A percentile compares a stretch with the other conserved stretches of the same genome.
phyloP scores from a whole-genome alignment of 2,888 invertebrate species.

The Drosophila pegasa region DNA sequence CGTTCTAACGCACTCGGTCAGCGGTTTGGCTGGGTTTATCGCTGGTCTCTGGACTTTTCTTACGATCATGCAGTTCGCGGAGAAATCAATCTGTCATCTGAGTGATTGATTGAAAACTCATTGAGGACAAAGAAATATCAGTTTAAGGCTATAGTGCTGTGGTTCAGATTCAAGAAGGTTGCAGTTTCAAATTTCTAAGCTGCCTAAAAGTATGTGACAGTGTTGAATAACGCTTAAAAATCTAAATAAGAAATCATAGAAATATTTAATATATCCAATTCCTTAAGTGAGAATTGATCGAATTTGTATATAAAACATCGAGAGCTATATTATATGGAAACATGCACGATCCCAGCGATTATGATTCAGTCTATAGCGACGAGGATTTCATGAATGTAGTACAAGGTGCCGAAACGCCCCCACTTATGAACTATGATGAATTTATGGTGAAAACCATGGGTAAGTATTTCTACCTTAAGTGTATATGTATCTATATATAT shows the following conservation, averaged over 20 bases:
- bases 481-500: slow-evolving; percentile 3
- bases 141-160: slow-evolving; percentile 3
- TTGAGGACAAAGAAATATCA: slow-evolving; percentile 3
- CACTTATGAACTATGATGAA: slow-evolving; percentile 68
- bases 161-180: background rate
- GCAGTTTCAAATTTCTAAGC: background rate
- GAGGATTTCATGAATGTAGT: slow-evolving; percentile 59
- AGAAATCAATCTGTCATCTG: background rate
- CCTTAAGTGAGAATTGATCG: background rate
- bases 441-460: slow-evolving; percentile 69
- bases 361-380: slow-evolving; percentile 71
- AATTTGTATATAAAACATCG: background rate
- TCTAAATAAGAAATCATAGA: background rate
- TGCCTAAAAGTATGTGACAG: slow-evolving; percentile 59
- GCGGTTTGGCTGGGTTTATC: slow-evolving; percentile 16
- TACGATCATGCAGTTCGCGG: background rate
- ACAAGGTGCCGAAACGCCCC: slow-evolving; percentile 60
- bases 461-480: slow-evolving; percentile 38
- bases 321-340: background rate
- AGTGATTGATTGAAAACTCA: background rate
- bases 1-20: slow-evolving; percentile 56
- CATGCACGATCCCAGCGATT: slow-evolving; percentile 76
- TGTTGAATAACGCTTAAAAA: background rate
- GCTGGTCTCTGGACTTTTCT: background rate
- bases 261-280: background rate